Evolutionary conservation across 2,888 invertebrate species (phyloP).

Genomic region (Drosophila prolongata): DNA sequence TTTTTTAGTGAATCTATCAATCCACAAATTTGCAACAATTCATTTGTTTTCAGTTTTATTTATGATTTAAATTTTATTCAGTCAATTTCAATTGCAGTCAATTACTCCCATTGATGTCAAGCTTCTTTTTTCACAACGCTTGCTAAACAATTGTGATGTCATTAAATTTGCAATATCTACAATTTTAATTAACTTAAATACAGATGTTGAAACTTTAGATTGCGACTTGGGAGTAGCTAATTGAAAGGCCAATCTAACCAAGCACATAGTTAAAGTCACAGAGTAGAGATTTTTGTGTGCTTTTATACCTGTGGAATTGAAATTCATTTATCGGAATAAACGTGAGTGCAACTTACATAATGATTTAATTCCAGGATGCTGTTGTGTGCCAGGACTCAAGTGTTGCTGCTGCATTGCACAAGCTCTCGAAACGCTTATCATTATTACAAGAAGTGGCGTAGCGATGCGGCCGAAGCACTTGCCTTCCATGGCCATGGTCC

Average conservation of each 20-base stretch:
- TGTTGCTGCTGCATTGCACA: slow-evolving; percentile 41
- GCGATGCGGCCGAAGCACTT: slow-evolving; percentile 29
- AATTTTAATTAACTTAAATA: background rate
- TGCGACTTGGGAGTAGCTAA: background rate
- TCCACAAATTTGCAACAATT: no score
- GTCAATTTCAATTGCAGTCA: background rate
- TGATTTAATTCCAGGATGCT: slow-evolving; percentile 57
- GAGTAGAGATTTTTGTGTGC: background rate
- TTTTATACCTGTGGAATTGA: background rate
- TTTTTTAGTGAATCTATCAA: no score
- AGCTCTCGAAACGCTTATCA: slow-evolving; percentile 39
- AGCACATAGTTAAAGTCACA: background rate
- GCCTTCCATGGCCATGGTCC: slow-evolving; percentile 48
- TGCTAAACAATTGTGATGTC: background rate
- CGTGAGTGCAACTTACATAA: slow-evolving; percentile 59
- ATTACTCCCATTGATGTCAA: background rate
- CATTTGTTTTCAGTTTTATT: no score
- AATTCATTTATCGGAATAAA: background rate
- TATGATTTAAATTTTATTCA: no score
- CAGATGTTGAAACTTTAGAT: background rate
- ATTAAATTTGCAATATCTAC: background rate
- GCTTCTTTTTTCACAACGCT: background rate
- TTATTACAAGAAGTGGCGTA: slow-evolving; percentile 27
- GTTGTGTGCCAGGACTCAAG: slow-evolving; percentile 2
- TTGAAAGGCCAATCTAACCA: background rate